Evolutionary conservation across 2,113 vertebrate genomes (phyloP).

Genomic region (Hyaena hyaena): DNA sequence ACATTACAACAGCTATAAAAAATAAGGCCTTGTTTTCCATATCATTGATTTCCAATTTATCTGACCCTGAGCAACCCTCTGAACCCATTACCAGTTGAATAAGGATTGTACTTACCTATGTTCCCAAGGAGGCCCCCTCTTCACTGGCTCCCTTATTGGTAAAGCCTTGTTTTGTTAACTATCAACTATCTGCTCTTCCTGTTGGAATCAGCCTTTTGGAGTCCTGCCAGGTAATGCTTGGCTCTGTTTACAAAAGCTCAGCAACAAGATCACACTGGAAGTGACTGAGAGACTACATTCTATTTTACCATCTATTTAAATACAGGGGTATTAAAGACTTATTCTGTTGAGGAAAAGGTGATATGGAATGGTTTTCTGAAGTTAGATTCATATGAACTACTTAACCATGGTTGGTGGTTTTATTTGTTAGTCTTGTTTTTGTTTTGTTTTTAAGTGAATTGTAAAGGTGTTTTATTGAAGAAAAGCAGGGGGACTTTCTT

Average conservation of each 20-base stretch:
- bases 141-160: neutral
- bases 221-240: neutral
- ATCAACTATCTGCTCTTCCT: neutral
- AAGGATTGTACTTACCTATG: neutral
- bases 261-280: neutral
- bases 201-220: conserved; percentile 5
- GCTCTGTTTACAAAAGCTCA: neutral
- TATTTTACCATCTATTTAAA: neutral
- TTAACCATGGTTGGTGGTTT: neutral
- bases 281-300: neutral
- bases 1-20: neutral
- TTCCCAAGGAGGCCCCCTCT: neutral
- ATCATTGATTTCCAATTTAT: neutral
- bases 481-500: neutral
- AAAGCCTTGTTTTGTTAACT: neutral
- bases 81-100: neutral
- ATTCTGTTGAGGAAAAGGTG: neutral
- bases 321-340: neutral
- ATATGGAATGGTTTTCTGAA: neutral
- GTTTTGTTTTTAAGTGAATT: neutral
- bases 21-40: neutral
- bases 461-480: neutral
- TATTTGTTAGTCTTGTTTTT: neutral
- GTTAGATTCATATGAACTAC: neutral
- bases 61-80: neutral